Evolutionary conservation across 2,113 vertebrate species (phyloP), one percentile per base, ranked within the genome.

Genomic region (Dendropsophus ebraccatus): DNA sequence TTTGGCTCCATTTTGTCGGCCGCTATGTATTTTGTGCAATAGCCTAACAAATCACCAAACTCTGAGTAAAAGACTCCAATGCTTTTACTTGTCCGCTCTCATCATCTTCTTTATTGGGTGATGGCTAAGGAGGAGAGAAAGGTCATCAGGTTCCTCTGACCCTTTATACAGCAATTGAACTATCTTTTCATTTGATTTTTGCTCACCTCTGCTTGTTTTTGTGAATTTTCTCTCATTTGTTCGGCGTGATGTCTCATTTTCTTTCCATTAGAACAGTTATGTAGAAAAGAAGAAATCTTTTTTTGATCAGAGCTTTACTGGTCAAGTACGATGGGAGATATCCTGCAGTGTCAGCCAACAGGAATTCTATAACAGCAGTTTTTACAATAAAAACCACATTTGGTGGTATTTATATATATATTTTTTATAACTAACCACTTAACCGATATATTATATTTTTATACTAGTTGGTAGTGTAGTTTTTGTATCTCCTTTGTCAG

Each of bases 31-130:
- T 76, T 76, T 77, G 56, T 78, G 21, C 28, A 37, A 62, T 32
- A 84, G 83, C 58, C 73, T 41, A 85, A 85, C 45, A 69, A 69
- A 85, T 52, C 83, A 35, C 60, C 25, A 75, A 41, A 62, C 54
- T 50, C 72, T 78, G 23, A 54, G 83, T 78, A 67, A 67, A 75
- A 78, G 28, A 28, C 56, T 67, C 76, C 77, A 23, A n/a, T 85
- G 23, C 58, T 78, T 47, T 85, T 35, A 77, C 45, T 9, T 78
- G 83, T 85, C 83, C 0, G n/a, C n/a, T 85, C 45, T 75, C 76
- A 85, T 85, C 58, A 35, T 28, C 5, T 69, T 85, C 60, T 78
- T 37, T 78, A 69, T 77, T 85, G 76, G 28, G 58, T 60, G 30
- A 77, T 50, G 65, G 74, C 28, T 35, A 13, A 28, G 28, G 58